A percentile compares a stretch with the other conserved stretches of the same genome.
phyloP scores from a whole-genome alignment of 2,888 invertebrate species.

The Thymelicus sylvestris region DNA sequence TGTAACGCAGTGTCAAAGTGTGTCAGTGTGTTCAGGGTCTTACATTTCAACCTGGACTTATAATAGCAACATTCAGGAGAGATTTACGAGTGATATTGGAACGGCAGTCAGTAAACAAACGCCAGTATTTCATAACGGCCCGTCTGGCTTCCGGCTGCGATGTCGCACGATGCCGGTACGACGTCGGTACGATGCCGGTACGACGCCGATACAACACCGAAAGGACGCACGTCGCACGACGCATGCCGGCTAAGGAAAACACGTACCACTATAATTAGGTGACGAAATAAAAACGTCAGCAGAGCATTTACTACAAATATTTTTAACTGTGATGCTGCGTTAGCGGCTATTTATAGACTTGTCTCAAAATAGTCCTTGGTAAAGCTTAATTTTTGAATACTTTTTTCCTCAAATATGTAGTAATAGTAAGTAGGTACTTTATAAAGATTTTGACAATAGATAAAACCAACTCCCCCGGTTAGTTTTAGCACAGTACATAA shows the following conservation, averaged over 20 bases:
- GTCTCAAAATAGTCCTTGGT: no score
- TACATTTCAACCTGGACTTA: conserved; percentile 22
- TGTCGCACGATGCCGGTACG: neutral
- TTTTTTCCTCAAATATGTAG: no score
- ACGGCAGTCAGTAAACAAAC: conserved; percentile 58
- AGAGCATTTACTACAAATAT: conserved; percentile 14
- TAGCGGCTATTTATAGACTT: neutral
- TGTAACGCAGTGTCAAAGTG: neutral
- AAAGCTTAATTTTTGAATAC: no score
- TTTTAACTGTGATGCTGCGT: neutral
- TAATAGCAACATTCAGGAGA: conserved; percentile 46
- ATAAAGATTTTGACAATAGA: no score
- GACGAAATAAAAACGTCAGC: conserved; percentile 24
- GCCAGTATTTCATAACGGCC: conserved; percentile 41
- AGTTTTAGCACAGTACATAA: no score
- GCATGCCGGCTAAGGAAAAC: neutral
- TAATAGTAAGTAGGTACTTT: no score
- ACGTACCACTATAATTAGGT: conserved; percentile 23
- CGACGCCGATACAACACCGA: neutral
- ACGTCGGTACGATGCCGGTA: neutral
- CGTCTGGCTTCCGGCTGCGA: conserved; percentile 22
- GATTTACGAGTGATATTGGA: conserved; percentile 65
- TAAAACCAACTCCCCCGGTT: no score
- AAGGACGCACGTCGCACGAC: neutral
- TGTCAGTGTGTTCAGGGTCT: neutral